Conservation (phyloP, 2,797 vertebrate genomes). For the Smutsia temminckii region DNA sequence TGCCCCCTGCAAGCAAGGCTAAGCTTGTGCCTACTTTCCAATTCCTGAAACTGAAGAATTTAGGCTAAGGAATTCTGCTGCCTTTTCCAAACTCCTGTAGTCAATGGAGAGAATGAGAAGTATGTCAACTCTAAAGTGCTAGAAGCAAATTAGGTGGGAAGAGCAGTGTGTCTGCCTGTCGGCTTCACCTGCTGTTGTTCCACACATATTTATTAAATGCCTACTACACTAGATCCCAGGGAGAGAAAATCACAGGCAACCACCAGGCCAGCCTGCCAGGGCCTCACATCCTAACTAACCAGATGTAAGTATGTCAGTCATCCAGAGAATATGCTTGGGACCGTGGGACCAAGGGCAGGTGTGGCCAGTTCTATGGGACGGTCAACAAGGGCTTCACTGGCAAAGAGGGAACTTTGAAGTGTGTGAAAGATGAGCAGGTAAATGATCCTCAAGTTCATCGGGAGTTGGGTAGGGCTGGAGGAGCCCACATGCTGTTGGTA, state of each 20-base stretch:
- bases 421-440: neutral
- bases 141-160: neutral
- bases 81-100: conserved; percentile 24
- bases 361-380: neutral
- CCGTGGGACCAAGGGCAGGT: neutral
- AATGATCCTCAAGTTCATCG: neutral
- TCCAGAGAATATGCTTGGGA: neutral
- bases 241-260: neutral
- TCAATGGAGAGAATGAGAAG: conserved; percentile 12
- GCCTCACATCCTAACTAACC: neutral
- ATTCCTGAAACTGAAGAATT: conserved; percentile 8
- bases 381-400: neutral
- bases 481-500: neutral
- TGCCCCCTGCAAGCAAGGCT: neutral
- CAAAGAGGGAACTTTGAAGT: neutral
- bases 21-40: neutral
- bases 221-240: neutral
- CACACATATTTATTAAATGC: neutral
- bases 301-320: neutral
- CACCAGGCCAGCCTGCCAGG: neutral
- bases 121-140: neutral
- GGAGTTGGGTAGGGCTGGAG: neutral
- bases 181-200: neutral
- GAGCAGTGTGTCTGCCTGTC: neutral
- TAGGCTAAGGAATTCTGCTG: neutral